Base-by-base conservation (phyloP, 2,113 vertebrate genomes). In the Dissostichus mawsoni region DNA sequence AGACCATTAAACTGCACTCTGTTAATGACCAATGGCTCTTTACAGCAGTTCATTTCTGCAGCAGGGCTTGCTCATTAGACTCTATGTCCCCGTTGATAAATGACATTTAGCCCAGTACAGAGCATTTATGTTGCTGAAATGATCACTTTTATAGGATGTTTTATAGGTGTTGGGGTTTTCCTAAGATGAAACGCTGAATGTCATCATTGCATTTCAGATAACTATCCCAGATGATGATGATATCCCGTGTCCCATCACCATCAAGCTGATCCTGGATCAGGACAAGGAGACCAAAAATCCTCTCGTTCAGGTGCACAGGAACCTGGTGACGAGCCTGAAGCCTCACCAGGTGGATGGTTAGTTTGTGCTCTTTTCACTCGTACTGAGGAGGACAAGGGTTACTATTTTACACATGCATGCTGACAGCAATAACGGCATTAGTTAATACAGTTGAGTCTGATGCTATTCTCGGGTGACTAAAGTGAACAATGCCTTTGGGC, bases 241-340 rank as follows among this genome's bases (percentile, higher is more conserved):
- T 95, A 64, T 96, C 96, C 6, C 96, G 4, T 96, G 96, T 87
- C 96, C 97, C 13, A 93, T 99, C 89, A 98, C 97, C 87, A 98
- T 96, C 61, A 99, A 98, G 80, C 93, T 99, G 91, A 94, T 99
- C 82, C 94, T 99, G 90, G 98, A 99, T 93, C 96, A 97, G 94
- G 95, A 99, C 88, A 95, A 96, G 88, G 94, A 95, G 93, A 98
- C 97, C 76, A 97, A 97, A 89, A 92, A 96, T 86, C 96, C 97
- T 5, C 82, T 99, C 47, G 95, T 99, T 44, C 96, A 99, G 90
- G 98, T 99, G 92, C 97, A 99, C 92, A 93, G 92, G 84, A 95
- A 94, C 86, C 96, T 99, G 87, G 96, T 99, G 90, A 97, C 95
- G 41, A 96, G 92, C 79, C 94, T 99, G 87, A 99, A 99, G 88